Conservation (phyloP, 2,888 invertebrate genomes). For the Volucella bombylans region DNA sequence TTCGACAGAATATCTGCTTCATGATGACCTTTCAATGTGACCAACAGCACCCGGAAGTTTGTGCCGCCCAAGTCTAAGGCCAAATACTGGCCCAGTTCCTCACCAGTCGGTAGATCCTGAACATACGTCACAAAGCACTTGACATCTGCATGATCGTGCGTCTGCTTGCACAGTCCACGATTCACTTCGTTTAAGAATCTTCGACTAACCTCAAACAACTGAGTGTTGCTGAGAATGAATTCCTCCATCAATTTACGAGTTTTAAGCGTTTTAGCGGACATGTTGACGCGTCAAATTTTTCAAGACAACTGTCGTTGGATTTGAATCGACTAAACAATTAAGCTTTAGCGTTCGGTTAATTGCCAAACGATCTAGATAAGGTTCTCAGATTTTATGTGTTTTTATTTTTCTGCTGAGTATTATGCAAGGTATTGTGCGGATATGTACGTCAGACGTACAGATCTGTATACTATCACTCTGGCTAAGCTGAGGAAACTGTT, state of each 20-base stretch:
- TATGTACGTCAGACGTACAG: not conserved
- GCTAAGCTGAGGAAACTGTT: not conserved
- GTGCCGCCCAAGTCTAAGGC: slow-evolving; percentile 99
- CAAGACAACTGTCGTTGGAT: slow-evolving; percentile 60
- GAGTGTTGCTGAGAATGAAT: slow-evolving; percentile 89
- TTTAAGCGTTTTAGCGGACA: slow-evolving; percentile 80
- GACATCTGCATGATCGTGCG: slow-evolving; percentile 89
- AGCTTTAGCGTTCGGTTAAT: slow-evolving; percentile 40
- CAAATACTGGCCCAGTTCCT: slow-evolving; percentile 95
- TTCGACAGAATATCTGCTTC: slow-evolving; percentile 96
- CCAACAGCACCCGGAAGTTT: slow-evolving; percentile 96
- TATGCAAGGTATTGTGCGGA: not conserved
- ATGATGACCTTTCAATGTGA: slow-evolving; percentile 89
- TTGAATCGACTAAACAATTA: slow-evolving; percentile 38
- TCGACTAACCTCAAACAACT: slow-evolving; percentile 89
- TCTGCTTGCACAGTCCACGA: slow-evolving; percentile 89
- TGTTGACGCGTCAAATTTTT: slow-evolving; percentile 75
- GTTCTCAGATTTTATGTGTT: slow-evolving; percentile 26
- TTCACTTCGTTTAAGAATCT: slow-evolving; percentile 89
- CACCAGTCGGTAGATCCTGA: slow-evolving; percentile 95
- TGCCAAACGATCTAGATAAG: slow-evolving; percentile 61
- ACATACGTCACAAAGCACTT: slow-evolving; percentile 98
- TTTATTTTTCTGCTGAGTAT: slow-evolving; percentile 6
- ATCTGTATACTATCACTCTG: not conserved
- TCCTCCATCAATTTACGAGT: slow-evolving; percentile 83